A percentile compares a stretch with the other conserved stretches of the same genome.
Conservation (phyloP, 1,140 invertebrate species). For the Thaumetopoea pityocampa region DNA sequence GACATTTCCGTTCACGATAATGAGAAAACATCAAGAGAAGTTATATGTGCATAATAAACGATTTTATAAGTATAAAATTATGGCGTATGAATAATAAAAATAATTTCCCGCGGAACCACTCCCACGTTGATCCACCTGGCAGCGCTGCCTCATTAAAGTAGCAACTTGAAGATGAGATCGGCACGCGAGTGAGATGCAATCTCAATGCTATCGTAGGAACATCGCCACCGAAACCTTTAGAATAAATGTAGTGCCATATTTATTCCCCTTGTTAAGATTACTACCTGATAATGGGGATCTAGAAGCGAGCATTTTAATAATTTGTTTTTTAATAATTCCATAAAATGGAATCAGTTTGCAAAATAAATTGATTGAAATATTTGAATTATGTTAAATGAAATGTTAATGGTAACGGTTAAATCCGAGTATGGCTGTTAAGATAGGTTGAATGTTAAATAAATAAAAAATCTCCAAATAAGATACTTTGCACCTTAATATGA, state of each 20-base stretch:
- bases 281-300: too few species aligned
- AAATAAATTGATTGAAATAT: too few species aligned
- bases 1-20: slow-evolving; percentile 3
- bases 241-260: slow-evolving; percentile 13
- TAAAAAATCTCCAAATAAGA: too few species aligned
- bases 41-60: slow-evolving; percentile 13
- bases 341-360: too few species aligned
- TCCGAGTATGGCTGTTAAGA: too few species aligned
- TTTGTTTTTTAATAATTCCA: too few species aligned
- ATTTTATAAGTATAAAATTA: slow-evolving; percentile 13
- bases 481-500: too few species aligned
- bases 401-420: too few species aligned
- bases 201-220: slow-evolving; percentile 28
- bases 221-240: slow-evolving; percentile 29
- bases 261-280: slow-evolving; percentile 1
- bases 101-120: slow-evolving; percentile 12
- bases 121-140: slow-evolving; percentile 19
- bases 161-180: slow-evolving; percentile 31
- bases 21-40: slow-evolving; percentile 3
- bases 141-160: slow-evolving; percentile 20
- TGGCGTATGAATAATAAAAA: slow-evolving; percentile 16
- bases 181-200: slow-evolving; percentile 39
- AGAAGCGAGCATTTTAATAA: too few species aligned
- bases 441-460: too few species aligned
- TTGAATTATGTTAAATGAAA: too few species aligned